Conservation (phyloP, 2,888 invertebrate genomes). For the Corythucha ciliata region DNA sequence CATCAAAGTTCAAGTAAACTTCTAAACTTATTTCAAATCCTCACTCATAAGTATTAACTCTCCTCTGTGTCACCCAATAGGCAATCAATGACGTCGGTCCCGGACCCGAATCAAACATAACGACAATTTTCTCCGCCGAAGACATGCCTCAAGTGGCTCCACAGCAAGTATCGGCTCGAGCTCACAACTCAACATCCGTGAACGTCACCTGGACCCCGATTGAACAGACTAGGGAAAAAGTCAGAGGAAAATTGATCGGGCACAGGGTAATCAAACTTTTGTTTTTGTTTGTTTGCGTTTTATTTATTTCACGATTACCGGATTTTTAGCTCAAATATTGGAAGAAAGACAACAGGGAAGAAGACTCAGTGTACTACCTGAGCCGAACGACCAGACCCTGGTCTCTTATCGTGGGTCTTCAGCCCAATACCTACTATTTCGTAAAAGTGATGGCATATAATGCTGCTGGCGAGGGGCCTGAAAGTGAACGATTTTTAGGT, state of each 20-base stretch:
- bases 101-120: slow-evolving; percentile 70
- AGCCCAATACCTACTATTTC: slow-evolving; percentile 84
- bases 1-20: slow-evolving; percentile 63
- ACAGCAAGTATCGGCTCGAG: slow-evolving; percentile 63
- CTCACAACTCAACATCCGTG: slow-evolving; percentile 85
- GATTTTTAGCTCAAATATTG: slow-evolving; percentile 72
- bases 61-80: slow-evolving; percentile 32
- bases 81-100: slow-evolving; percentile 68
- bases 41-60: not conserved
- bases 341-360: slow-evolving; percentile 64
- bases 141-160: slow-evolving; percentile 90
- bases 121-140: slow-evolving; percentile 74
- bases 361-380: slow-evolving; percentile 71
- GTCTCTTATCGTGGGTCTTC: slow-evolving; percentile 86
- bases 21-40: not conserved
- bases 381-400: slow-evolving; percentile 73
- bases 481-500: slow-evolving; percentile 78
- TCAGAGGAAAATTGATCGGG: slow-evolving; percentile 84
- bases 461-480: slow-evolving; percentile 90
- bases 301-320: not conserved
- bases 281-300: not conserved
- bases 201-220: slow-evolving; percentile 87
- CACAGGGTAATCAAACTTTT: slow-evolving; percentile 55
- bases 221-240: slow-evolving; percentile 67
- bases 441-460: slow-evolving; percentile 96